Percentiles rank a stretch among this genome's conserved stretches.
Conservation (phyloP, 2,797 vertebrate genomes). For the Gymnodraco acuticeps region DNA sequence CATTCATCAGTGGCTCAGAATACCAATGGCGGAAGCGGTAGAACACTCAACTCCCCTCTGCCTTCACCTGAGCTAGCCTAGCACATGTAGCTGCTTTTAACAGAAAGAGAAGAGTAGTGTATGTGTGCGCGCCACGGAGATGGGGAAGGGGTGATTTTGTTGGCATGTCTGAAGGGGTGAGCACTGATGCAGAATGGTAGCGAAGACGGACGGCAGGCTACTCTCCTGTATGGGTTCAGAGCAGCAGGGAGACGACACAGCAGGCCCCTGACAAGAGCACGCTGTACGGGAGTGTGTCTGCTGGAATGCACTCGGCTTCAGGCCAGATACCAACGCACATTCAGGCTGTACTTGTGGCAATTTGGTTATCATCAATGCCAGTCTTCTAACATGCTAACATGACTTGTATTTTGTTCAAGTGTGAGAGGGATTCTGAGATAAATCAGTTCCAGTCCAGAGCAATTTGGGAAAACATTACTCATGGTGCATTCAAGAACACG, state of each 20-base stretch:
- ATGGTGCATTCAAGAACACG: slow-evolving; percentile 51
- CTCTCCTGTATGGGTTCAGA: slow-evolving; percentile 49
- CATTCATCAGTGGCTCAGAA: slow-evolving; percentile 30
- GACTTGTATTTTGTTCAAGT: background rate
- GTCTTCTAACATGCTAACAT: slow-evolving; percentile 13
- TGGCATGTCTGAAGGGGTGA: slow-evolving; percentile 52
- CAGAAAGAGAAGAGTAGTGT: slow-evolving; percentile 32
- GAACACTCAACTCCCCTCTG: background rate
- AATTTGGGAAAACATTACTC: slow-evolving; percentile 59
- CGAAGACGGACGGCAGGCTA: slow-evolving; percentile 55
- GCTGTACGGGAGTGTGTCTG: slow-evolving; percentile 78
- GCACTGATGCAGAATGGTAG: slow-evolving; percentile 72
- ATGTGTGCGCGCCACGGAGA: slow-evolving; percentile 8
- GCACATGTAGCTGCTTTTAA: slow-evolving; percentile 41
- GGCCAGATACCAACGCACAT: slow-evolving; percentile 58
- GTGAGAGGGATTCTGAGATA: slow-evolving; percentile 1
- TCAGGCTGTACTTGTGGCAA: slow-evolving; percentile 52
- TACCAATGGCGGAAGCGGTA: slow-evolving; percentile 30
- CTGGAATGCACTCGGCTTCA: slow-evolving; percentile 72
- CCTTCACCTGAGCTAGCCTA: slow-evolving; percentile 52
- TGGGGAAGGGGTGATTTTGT: slow-evolving; percentile 57
- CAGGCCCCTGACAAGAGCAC: slow-evolving; percentile 73
- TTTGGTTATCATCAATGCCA: slow-evolving; percentile 43
- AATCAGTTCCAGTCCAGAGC: slow-evolving; percentile 44
- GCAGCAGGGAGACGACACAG: slow-evolving; percentile 53